Evolutionary conservation across 64 coral and sea anemone genomes (phyloP).

Genomic region (Orbicella faveolata): DNA sequence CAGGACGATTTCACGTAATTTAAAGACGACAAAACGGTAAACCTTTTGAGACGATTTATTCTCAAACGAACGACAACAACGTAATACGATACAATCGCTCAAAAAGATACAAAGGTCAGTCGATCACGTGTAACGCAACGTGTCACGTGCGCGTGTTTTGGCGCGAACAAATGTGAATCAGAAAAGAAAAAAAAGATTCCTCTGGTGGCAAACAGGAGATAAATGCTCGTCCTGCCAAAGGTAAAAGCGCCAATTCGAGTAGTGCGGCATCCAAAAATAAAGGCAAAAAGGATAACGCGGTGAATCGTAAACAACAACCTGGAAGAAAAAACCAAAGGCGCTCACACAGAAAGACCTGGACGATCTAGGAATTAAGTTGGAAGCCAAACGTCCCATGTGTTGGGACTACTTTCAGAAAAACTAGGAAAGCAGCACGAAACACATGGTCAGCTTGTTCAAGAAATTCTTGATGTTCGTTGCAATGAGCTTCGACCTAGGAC

Average conservation of each 20-base stretch:
- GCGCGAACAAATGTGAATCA: background rate
- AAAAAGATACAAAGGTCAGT: too few species aligned
- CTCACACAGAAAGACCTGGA: background rate
- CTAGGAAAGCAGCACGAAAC: background rate
- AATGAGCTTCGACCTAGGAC: background rate
- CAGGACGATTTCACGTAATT: too few species aligned
- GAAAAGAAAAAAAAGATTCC: background rate
- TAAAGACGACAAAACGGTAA: too few species aligned
- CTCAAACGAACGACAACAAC: too few species aligned
- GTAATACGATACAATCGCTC: too few species aligned
- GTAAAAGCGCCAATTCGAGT: too few species aligned
- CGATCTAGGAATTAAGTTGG: background rate
- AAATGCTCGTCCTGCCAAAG: too few species aligned
- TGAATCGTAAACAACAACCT: too few species aligned
- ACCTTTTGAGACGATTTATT: too few species aligned
- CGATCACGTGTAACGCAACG: too few species aligned
- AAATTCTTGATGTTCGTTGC: background rate
- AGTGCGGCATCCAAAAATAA: background rate
- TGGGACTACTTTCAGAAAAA: conserved; percentile 8
- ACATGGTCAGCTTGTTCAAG: background rate
- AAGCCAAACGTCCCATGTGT: conserved; percentile 2
- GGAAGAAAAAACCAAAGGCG: background rate
- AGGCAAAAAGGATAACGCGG: background rate
- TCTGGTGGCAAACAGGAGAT: too few species aligned
- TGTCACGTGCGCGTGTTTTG: too few species aligned